These are phyloP conservation scores for Spea hammondii DNA, from an alignment of 2,797 vertebrate species.

Conservation along the genomic window DNA sequence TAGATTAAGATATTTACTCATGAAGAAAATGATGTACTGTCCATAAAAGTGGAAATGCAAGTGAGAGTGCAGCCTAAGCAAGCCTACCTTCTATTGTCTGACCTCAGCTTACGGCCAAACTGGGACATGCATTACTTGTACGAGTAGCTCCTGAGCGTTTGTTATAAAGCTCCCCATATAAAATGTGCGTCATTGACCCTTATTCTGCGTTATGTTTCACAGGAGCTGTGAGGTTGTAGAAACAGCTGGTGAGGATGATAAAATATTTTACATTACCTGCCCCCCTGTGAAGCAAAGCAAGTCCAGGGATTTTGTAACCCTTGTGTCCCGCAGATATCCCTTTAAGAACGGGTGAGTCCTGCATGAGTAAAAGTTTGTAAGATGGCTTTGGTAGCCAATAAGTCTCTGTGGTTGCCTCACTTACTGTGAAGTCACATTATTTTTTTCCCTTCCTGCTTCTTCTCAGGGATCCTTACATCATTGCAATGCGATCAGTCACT, in stretches of 20 bases:
- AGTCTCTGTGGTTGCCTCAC: no score
- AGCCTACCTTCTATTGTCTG: constrained; percentile 66
- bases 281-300: constrained; percentile 54
- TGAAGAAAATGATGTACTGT: constrained; percentile 64
- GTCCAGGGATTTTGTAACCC: constrained; percentile 67
- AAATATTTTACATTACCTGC: constrained; percentile 67
- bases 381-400: neutral
- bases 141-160: constrained; percentile 47
- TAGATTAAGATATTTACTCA: constrained; percentile 69
- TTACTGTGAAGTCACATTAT: no score
- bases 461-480: constrained; percentile 63
- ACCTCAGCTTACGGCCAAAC: constrained; percentile 63
- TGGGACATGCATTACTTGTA: constrained; percentile 71
- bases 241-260: constrained; percentile 64
- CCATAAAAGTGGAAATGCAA: constrained; percentile 70
- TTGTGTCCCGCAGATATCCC: constrained; percentile 67
- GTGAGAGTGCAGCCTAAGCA: constrained; percentile 58
- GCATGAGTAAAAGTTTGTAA: neutral
- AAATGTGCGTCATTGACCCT: neutral
- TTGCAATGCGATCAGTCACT: constrained; percentile 67
- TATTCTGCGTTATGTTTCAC: constrained; percentile 1
- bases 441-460: neutral
- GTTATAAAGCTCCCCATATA: neutral
- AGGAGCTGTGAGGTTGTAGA: constrained; percentile 68
- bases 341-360: constrained; percentile 61